Evolutionary conservation across 2,113 vertebrate genomes (phyloP).

Genomic region (Rhegmatorhina hoffmannsi): DNA sequence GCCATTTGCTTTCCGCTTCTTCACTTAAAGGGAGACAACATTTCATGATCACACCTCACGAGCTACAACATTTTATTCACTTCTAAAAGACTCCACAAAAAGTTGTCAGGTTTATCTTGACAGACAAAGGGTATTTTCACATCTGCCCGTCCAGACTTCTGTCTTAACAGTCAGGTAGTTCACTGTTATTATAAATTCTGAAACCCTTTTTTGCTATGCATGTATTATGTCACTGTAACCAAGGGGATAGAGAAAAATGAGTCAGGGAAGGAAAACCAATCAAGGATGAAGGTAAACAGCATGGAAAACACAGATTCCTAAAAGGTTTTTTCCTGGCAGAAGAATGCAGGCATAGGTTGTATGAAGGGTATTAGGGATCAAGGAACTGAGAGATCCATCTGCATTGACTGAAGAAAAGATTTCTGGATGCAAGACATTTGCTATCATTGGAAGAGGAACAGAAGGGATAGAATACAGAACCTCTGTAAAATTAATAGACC

Average conservation of each 20-base stretch:
- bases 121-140: not conserved
- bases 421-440: not conserved
- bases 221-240: not conserved
- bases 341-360: not conserved
- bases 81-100: not conserved
- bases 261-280: not conserved
- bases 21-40: not conserved
- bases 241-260: not conserved
- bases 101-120: not conserved
- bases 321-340: not conserved
- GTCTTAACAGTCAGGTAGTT: not conserved
- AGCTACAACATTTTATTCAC: not conserved
- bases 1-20: not conserved
- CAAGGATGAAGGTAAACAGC: not conserved
- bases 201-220: not conserved
- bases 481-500: conserved; percentile 23
- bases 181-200: not conserved
- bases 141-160: not conserved
- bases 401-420: not conserved
- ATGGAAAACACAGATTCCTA: not conserved
- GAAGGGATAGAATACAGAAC: conserved; percentile 2
- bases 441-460: conserved; percentile 1
- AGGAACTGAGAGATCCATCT: not conserved
- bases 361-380: not conserved
- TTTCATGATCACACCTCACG: not conserved